phyloP scores from a whole-genome alignment of 2,113 vertebrate genomes.

The Typhlomys cinereus region DNA sequence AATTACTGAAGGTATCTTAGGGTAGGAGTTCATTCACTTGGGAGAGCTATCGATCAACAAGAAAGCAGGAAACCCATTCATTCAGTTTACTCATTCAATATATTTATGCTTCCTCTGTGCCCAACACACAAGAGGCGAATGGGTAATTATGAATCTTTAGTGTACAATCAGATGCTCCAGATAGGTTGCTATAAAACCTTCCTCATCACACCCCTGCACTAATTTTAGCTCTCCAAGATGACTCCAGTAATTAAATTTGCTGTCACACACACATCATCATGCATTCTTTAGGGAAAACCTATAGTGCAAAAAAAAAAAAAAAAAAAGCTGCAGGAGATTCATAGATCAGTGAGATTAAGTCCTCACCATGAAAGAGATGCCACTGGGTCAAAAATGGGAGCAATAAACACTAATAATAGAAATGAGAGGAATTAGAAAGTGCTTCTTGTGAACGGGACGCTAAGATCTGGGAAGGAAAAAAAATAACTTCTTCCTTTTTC shows the following conservation, averaged over 20 bases:
- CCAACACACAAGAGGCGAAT: background rate
- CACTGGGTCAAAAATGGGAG: background rate
- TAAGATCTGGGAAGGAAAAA: background rate
- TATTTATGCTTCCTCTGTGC: background rate
- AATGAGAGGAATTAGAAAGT: background rate
- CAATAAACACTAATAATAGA: background rate
- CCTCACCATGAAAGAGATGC: background rate
- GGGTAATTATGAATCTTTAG: constrained; percentile 22
- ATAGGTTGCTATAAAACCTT: background rate
- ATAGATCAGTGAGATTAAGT: background rate
- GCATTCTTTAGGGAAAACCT: constrained; percentile 2
- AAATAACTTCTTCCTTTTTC: background rate
- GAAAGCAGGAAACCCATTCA: constrained; percentile 12
- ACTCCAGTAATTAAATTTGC: background rate
- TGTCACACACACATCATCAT: background rate
- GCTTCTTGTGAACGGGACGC: background rate
- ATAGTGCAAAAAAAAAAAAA: background rate
- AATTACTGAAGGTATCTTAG: constrained; percentile 62
- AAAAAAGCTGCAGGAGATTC: background rate
- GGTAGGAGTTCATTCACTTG: constrained; percentile 78
- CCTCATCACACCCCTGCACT: background rate
- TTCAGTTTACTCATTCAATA: background rate
- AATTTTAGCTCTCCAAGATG: constrained; percentile 38
- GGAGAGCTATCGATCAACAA: constrained; percentile 40
- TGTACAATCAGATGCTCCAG: background rate